phyloP scores from a whole-genome alignment of 37 sponge, comb jelly and placozoan species.

The Aplysina aerophoba region DNA sequence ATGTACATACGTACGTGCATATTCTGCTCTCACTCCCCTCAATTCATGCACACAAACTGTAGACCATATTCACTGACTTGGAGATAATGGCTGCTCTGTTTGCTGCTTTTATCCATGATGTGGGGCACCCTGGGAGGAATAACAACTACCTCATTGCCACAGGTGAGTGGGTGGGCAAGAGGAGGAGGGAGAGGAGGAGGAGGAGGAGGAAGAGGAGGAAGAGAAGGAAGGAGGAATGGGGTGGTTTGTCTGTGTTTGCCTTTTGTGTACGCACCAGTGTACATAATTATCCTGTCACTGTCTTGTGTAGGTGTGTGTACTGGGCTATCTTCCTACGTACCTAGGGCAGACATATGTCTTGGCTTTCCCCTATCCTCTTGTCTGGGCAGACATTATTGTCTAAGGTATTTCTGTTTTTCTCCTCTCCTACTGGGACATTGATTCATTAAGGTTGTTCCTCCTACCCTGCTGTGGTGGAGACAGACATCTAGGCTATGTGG shows the following conservation, averaged over 20 bases:
- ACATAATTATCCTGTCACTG: too few species aligned
- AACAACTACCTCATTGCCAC: constrained; percentile 76
- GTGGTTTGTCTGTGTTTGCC: neutral
- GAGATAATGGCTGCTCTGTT: constrained; percentile 81
- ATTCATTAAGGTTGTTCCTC: too few species aligned
- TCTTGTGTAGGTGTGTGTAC: too few species aligned
- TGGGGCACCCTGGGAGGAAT: constrained; percentile 89
- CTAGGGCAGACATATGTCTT: too few species aligned
- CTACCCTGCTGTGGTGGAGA: too few species aligned
- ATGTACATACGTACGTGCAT: neutral
- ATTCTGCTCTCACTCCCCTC: neutral
- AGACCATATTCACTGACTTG: constrained; percentile 66
- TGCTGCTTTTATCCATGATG: constrained; percentile 90
- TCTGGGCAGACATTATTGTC: too few species aligned
- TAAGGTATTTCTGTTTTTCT: too few species aligned
- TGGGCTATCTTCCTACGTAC: too few species aligned
- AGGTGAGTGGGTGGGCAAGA: neutral
- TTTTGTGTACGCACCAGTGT: neutral
- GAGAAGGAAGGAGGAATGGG: too few species aligned
- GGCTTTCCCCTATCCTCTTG: too few species aligned
- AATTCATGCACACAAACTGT: neutral
- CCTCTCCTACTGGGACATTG: too few species aligned
- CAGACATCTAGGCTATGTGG: too few species aligned
- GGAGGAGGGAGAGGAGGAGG: neutral
- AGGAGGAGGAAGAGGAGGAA: neutral